phyloP scores from a whole-genome alignment of 2,888 invertebrate species.

The Caenorhabditis sp. region DNA sequence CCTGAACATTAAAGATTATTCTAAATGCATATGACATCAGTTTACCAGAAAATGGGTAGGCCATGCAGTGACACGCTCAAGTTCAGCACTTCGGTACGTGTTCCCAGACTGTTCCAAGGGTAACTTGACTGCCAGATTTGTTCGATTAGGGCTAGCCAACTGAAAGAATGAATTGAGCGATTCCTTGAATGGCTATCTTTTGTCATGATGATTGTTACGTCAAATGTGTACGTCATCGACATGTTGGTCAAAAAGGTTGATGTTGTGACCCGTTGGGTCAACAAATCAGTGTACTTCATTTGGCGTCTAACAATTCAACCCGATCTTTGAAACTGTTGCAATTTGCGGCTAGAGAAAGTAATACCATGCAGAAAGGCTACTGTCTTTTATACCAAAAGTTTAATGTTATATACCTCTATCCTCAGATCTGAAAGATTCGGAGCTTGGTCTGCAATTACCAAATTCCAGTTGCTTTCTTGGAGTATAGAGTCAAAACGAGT shows the following conservation, averaged over 20 bases:
- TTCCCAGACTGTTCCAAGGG: slow-evolving; percentile 37
- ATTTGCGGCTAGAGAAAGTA: background rate
- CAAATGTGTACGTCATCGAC: background rate
- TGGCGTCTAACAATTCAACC: too few relatives aligned
- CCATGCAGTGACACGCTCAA: slow-evolving; percentile 44
- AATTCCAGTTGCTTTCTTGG: slow-evolving; percentile 51
- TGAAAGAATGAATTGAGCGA: background rate
- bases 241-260: slow-evolving; percentile 7
- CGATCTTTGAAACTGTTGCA: background rate
- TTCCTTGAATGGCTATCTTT: background rate
- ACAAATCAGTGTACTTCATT: too few relatives aligned
- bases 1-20: too few relatives aligned
- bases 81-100: slow-evolving; percentile 59
- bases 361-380: too few relatives aligned
- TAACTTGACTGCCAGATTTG: slow-evolving; percentile 66
- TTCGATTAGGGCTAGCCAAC: too few relatives aligned
- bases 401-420: background rate
- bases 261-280: background rate
- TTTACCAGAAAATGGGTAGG: slow-evolving; percentile 64
- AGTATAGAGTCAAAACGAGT: slow-evolving; percentile 63
- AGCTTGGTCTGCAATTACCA: slow-evolving; percentile 75
- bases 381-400: too few relatives aligned
- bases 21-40: too few relatives aligned
- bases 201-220: background rate
- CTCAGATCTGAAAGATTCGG: slow-evolving; percentile 65